These are phyloP conservation scores for Spilarctia lutea DNA, from an alignment of 2,888 invertebrate species.

Conservation along the genomic window DNA sequence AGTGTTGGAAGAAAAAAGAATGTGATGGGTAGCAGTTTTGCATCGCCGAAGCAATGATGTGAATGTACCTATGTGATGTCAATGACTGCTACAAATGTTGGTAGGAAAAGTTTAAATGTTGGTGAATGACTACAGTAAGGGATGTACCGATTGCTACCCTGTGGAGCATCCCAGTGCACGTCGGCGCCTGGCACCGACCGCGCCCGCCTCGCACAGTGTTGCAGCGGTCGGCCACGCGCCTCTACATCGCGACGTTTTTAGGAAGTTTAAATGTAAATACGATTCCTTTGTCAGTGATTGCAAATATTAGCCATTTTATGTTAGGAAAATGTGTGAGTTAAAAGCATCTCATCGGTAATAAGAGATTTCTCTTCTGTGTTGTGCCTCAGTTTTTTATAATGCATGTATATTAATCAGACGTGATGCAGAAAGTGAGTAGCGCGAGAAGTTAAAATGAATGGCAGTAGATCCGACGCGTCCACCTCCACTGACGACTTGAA, in stretches of 20 bases:
- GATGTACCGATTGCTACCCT: slow-evolving; percentile 9
- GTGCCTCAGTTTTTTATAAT: neutral
- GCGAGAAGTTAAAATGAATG: slow-evolving; percentile 58
- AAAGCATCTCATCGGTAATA: neutral
- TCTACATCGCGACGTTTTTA: too few relatives aligned
- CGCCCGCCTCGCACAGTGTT: slow-evolving; percentile 19
- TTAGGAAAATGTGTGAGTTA: neutral
- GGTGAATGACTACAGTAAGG: neutral
- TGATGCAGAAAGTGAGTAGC: slow-evolving; percentile 7
- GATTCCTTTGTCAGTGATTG: slow-evolving; percentile 9
- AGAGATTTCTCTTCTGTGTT: neutral
- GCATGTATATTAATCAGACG: neutral
- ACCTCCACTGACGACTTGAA: slow-evolving; percentile 82
- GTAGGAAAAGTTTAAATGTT: neutral
- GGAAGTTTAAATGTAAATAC: neutral
- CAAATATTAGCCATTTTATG: neutral
- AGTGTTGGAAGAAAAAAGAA: too few relatives aligned
- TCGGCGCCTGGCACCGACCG: slow-evolving; percentile 24
- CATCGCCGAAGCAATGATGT: neutral
- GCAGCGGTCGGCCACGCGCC: neutral
- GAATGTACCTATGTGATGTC: neutral
- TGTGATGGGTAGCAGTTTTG: neutral
- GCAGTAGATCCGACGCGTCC: slow-evolving; percentile 76
- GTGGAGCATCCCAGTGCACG: slow-evolving; percentile 9
- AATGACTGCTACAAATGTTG: neutral